A percentile compares a stretch with the other conserved stretches of the same genome.
Conservation (phyloP, 2,888 invertebrate genomes). For the Acanthopleura granulata region DNA sequence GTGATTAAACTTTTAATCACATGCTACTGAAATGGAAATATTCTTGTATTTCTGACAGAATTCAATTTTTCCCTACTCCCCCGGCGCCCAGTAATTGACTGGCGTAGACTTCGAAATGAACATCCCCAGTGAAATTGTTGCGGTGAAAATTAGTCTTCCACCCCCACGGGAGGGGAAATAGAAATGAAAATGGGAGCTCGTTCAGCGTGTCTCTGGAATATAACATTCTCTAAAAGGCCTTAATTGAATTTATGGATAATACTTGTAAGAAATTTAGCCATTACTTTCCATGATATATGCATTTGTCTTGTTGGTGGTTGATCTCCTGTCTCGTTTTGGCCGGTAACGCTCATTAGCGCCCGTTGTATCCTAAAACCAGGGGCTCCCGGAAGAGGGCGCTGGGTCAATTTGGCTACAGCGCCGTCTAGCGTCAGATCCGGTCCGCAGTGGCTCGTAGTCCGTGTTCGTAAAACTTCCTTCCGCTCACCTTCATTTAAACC, state of each 20-base stretch:
- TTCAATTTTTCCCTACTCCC: slow-evolving; percentile 13
- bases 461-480: slow-evolving; percentile 12
- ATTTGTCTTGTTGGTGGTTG: slow-evolving; percentile 3
- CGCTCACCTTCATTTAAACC: neutral
- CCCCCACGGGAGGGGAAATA: slow-evolving; percentile 3
- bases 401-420: slow-evolving; percentile 3
- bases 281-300: slow-evolving; percentile 18
- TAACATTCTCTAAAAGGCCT: slow-evolving; percentile 9
- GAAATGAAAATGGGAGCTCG: slow-evolving; percentile 16
- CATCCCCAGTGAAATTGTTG: slow-evolving; percentile 18
- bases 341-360: neutral
- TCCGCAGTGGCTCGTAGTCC: neutral
- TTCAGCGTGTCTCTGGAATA: slow-evolving; percentile 3
- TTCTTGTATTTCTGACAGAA: slow-evolving; percentile 18
- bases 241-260: slow-evolving; percentile 20
- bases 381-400: neutral
- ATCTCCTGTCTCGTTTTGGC: neutral
- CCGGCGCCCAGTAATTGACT: slow-evolving; percentile 1
- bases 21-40: slow-evolving; percentile 16
- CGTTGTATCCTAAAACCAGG: neutral
- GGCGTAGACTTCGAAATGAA: slow-evolving; percentile 17
- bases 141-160: slow-evolving; percentile 9
- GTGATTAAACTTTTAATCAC: slow-evolving; percentile 20
- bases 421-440: neutral
- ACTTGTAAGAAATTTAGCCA: slow-evolving; percentile 3